Evolutionary conservation across 1,140 invertebrate genomes (phyloP).

Genomic region (Halesus radiatus): DNA sequence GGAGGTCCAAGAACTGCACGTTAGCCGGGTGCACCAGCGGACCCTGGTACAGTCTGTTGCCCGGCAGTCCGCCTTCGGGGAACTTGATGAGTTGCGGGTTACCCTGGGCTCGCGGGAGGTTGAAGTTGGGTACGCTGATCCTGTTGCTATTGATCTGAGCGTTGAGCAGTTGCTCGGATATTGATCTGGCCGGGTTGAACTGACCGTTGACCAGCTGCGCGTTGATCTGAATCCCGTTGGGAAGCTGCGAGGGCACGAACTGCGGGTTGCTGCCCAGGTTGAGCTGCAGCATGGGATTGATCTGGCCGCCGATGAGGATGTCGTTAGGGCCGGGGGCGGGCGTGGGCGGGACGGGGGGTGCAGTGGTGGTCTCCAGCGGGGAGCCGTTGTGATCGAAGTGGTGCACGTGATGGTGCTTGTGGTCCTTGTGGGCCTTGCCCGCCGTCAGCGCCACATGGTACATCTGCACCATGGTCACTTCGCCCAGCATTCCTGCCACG

Average conservation of each 20-base stretch:
- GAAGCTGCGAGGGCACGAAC: slow-evolving; percentile 66
- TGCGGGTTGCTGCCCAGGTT: slow-evolving; percentile 70
- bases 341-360: slow-evolving; percentile 71
- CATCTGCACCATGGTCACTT: slow-evolving; percentile 83
- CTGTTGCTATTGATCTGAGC: slow-evolving; percentile 38
- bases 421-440: slow-evolving; percentile 85
- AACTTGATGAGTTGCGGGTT: slow-evolving; percentile 9
- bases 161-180: slow-evolving; percentile 72
- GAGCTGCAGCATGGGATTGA: slow-evolving; percentile 73
- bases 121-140: background rate
- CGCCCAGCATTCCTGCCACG: slow-evolving; percentile 77
- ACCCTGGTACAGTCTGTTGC: slow-evolving; percentile 62
- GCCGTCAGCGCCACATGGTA: slow-evolving; percentile 84
- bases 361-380: slow-evolving; percentile 70
- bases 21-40: slow-evolving; percentile 69
- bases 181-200: slow-evolving; percentile 69
- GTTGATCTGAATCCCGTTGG: slow-evolving; percentile 67
- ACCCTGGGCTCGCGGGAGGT: slow-evolving; percentile 14
- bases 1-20: slow-evolving; percentile 73
- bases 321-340: slow-evolving; percentile 72
- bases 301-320: slow-evolving; percentile 77
- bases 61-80: slow-evolving; percentile 50
- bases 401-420: slow-evolving; percentile 87
- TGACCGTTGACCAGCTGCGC: slow-evolving; percentile 75
- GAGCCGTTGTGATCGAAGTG: slow-evolving; percentile 81